phyloP scores from a whole-genome alignment of 30 jellyfish, hydroid and myxozoan genomes.

The Aurelia aurita complex sp. Pacific region DNA sequence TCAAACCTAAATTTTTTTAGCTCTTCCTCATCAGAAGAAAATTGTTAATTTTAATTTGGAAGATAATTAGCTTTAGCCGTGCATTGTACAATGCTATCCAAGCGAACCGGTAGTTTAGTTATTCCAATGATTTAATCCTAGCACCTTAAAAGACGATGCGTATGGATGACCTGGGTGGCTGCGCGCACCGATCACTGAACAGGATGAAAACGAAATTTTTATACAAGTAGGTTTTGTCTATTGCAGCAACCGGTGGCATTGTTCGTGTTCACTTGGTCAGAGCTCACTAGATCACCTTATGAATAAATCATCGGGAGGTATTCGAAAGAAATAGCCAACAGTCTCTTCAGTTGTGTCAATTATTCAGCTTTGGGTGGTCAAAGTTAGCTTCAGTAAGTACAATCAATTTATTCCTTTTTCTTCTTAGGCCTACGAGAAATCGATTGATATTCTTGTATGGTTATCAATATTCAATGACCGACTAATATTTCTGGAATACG shows the following conservation, averaged over 20 bases:
- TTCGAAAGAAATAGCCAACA: conserved; percentile 38
- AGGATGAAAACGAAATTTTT: conserved; percentile 46
- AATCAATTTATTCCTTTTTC: background rate
- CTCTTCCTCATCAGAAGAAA: too few relatives aligned
- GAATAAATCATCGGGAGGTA: conserved; percentile 48
- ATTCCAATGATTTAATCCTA: conserved; percentile 21
- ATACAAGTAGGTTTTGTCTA: conserved; percentile 43
- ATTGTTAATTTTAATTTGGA: too few relatives aligned
- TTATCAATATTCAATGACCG: background rate
- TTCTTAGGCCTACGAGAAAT: too few relatives aligned
- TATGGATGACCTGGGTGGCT: conserved; percentile 50
- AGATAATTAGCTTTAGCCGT: too few relatives aligned
- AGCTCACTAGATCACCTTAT: conserved; percentile 69
- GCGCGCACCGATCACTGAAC: conserved; percentile 57
- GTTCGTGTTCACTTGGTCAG: conserved; percentile 64
- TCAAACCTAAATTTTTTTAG: too few relatives aligned
- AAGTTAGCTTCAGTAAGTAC: conserved; percentile 16
- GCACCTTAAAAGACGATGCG: conserved; percentile 13
- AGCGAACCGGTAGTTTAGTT: background rate
- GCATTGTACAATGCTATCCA: too few relatives aligned
- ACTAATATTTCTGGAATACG: background rate
- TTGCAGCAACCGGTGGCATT: conserved; percentile 43
- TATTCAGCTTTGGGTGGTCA: conserved; percentile 76
- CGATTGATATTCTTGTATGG: background rate
- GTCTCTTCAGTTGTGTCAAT: conserved; percentile 42